Percentiles rank a stretch among this genome's conserved stretches.
These are phyloP conservation scores for Rhinoderma darwinii DNA, from an alignment of 2,113 vertebrate genomes.

Conservation along the genomic window DNA sequence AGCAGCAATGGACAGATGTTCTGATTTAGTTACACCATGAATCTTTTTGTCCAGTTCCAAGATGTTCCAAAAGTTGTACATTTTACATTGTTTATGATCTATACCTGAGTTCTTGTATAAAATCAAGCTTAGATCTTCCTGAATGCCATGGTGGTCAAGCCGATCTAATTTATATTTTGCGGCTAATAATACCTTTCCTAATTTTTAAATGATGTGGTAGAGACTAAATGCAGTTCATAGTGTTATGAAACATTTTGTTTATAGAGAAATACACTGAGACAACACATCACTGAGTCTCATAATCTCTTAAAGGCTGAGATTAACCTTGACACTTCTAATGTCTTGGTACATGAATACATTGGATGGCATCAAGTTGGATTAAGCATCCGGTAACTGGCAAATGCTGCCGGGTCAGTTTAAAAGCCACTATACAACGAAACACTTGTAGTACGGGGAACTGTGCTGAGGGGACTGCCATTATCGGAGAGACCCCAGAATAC, in stretches of 20 bases:
- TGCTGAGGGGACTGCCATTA: constrained; percentile 57
- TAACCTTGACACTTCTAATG: constrained; percentile 49
- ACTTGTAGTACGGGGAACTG: constrained; percentile 40
- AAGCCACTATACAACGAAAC: constrained; percentile 24
- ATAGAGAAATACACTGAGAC: not conserved
- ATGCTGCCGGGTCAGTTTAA: constrained; percentile 46
- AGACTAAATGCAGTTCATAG: not conserved
- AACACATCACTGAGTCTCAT: constrained; percentile 25
- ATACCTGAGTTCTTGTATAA: not conserved
- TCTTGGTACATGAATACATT: constrained; percentile 32
- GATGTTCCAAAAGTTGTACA: no score
- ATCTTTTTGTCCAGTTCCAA: no score
- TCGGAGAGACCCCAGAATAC: constrained; percentile 58
- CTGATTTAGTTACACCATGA: no score
- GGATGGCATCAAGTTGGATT: constrained; percentile 64
- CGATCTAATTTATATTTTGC: not conserved
- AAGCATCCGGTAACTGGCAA: constrained; percentile 44
- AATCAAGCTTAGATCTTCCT: not conserved
- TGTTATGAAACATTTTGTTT: not conserved
- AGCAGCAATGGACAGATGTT: no score
- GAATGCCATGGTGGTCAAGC: not conserved
- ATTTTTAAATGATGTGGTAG: not conserved
- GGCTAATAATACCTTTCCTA: not conserved
- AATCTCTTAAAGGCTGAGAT: constrained; percentile 52
- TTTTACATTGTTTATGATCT: not conserved